phyloP scores from a whole-genome alignment of 2,113 vertebrate species.

The Falco punctatus region DNA sequence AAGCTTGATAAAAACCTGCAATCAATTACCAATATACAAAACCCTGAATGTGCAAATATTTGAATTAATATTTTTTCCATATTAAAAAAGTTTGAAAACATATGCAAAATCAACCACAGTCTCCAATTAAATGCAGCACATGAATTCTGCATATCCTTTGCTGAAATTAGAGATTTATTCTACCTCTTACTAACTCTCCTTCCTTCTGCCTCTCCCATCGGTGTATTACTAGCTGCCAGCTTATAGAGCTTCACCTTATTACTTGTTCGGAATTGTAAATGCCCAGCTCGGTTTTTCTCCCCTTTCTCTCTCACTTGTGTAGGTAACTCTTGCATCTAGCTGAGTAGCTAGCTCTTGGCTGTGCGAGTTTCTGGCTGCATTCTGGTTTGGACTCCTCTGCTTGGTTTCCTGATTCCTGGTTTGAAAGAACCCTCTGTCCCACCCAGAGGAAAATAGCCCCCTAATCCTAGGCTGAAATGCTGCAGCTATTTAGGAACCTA shows the following conservation, averaged over 20 bases:
- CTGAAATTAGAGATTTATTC: neutral
- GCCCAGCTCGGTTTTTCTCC: neutral
- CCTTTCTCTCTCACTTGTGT: neutral
- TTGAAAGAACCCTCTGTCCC: conserved; percentile 31
- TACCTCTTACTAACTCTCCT: neutral
- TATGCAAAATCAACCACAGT: neutral
- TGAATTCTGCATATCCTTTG: neutral
- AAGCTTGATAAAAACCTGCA: neutral
- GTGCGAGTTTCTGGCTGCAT: neutral
- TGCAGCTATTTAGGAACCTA: neutral
- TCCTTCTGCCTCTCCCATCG: neutral
- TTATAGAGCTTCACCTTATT: neutral
- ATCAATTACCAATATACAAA: neutral
- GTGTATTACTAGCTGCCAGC: neutral
- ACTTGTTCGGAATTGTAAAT: neutral
- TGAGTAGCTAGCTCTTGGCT: neutral
- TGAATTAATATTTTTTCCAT: neutral
- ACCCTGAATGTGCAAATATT: neutral
- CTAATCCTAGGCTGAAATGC: neutral
- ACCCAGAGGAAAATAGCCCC: neutral
- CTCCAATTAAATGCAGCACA: neutral
- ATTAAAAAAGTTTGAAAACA: neutral
- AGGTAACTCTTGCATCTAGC: neutral
- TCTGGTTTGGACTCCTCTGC: neutral
- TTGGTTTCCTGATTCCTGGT: neutral